phyloP scores from a whole-genome alignment of 2,888 invertebrate genomes.

The Cosmopolites sordidus region DNA sequence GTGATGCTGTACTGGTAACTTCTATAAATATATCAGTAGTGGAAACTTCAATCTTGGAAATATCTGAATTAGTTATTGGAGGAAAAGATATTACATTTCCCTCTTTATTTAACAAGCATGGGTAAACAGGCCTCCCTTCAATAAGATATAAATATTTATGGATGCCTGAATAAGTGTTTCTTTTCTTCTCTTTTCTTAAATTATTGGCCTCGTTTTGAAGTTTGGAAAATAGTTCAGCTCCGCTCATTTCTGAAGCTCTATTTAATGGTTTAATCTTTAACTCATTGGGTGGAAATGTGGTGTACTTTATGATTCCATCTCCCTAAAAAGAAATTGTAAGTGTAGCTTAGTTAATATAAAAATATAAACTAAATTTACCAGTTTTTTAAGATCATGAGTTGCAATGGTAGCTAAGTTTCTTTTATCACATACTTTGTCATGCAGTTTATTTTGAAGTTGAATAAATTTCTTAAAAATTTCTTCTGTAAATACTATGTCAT shows the following conservation, averaged over 20 bases:
- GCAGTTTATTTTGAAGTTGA: slow-evolving; percentile 72
- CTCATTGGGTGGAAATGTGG: slow-evolving; percentile 61
- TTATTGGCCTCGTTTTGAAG: slow-evolving; percentile 74
- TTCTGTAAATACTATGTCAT: slow-evolving; percentile 59
- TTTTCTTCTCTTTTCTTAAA: slow-evolving; percentile 77
- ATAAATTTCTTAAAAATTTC: slow-evolving; percentile 67
- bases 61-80: slow-evolving; percentile 80
- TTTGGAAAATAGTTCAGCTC: slow-evolving; percentile 63
- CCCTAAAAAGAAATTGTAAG: slow-evolving; percentile 32
- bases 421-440: slow-evolving; percentile 72
- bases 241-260: slow-evolving; percentile 57
- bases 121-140: slow-evolving; percentile 69
- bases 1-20: slow-evolving; percentile 67
- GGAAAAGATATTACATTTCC: slow-evolving; percentile 76
- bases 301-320: slow-evolving; percentile 55
- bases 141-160: slow-evolving; percentile 79
- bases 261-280: slow-evolving; percentile 66
- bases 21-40: slow-evolving; percentile 69
- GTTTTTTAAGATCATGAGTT: slow-evolving; percentile 70
- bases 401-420: slow-evolving; percentile 76
- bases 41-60: slow-evolving; percentile 68
- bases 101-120: slow-evolving; percentile 63
- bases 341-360: not conserved
- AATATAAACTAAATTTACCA: no score
- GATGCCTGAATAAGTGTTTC: slow-evolving; percentile 75